Base-by-base conservation (phyloP, 2,113 vertebrate genomes). In the Otolemur garnettii region DNA sequence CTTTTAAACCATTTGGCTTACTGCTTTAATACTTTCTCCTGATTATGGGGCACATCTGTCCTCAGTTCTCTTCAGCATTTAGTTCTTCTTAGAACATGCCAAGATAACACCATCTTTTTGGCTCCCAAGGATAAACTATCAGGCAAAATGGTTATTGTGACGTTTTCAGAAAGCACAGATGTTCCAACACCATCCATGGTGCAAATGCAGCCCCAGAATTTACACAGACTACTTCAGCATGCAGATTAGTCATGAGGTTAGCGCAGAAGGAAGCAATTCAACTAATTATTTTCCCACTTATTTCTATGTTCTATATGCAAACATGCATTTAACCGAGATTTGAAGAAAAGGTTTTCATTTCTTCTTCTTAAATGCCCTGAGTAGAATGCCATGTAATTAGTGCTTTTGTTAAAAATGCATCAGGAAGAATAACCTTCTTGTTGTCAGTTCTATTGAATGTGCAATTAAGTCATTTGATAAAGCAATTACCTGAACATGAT, bases 391-490 rank as follows among this genome's bases (percentile, higher is more conserved):
- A 22, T 96, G 66, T 96, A 98, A 98, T 98, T 98, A 96, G 96
- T 80, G 77, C 97, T 98, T 98, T 98, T 98, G 97, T 98, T 97
- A 94, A 96, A 97, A 98, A 95, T 81, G 77, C 96, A 97, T 98
- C 98, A 97, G 96, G 95, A 98, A 98, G 90, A 98, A 96, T 97
- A 98, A 97, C 96, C 96, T 97, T 91, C 97, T 97, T 97, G 96
- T 96, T 98, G 97, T 98, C 97, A 89, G 42, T 97, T 98, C 97
- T 98, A 90, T 96, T 97, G 97, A 96, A 98, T 97, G 97, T 96
- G 98, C 98, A 99, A 97, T 98, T 98, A 98, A 98, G 93, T 81
- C 95, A 85, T 96, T 98, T 98, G 98, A 98, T 98, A 98, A 98
- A 98, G 97, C 98, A 98, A 98, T 99, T 98, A 98, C 97, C 97